Percentiles rank a stretch among this genome's conserved stretches.
Evolutionary conservation across 64 coral and sea anemone genomes (phyloP).

Genomic region (Acropora tenuis): DNA sequence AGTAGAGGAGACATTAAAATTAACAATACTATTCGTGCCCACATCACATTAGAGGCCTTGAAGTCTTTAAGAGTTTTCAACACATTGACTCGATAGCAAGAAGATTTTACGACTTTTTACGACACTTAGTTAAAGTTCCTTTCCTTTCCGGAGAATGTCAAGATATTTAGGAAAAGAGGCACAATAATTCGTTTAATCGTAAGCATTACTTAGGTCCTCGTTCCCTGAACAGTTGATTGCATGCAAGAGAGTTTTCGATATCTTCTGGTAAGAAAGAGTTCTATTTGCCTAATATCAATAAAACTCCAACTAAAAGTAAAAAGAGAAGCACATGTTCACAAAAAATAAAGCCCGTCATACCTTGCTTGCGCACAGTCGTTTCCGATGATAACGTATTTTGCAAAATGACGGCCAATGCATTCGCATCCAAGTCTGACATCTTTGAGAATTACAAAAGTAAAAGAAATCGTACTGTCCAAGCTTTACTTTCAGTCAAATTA

Average conservation of each 20-base stretch:
- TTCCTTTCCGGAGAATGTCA: too few relatives aligned
- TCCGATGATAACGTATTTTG: conserved; percentile 86
- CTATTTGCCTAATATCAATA: too few relatives aligned
- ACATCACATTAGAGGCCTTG: background rate
- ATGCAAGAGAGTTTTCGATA: too few relatives aligned
- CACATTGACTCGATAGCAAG: background rate
- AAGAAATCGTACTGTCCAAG: background rate
- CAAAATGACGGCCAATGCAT: conserved; percentile 69
- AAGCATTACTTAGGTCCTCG: too few relatives aligned
- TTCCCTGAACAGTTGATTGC: too few relatives aligned
- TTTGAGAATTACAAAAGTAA: background rate
- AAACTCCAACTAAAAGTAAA: too few relatives aligned
- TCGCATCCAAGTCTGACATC: conserved; percentile 64
- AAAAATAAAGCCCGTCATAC: conserved; percentile 26
- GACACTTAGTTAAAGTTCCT: too few relatives aligned
- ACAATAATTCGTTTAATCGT: too few relatives aligned
- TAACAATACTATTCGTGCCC: background rate
- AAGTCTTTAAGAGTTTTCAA: background rate
- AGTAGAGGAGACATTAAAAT: too few relatives aligned
- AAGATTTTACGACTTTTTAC: background rate
- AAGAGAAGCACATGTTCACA: background rate
- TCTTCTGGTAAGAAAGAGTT: too few relatives aligned
- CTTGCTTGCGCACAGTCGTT: conserved; percentile 78
- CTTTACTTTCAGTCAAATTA: background rate
- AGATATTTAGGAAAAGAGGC: too few relatives aligned